Evolutionary conservation across 2,797 vertebrate genomes (phyloP), one percentile per base, ranked within the genome.

Genomic region (Odontamblyopus lacepedii): DNA sequence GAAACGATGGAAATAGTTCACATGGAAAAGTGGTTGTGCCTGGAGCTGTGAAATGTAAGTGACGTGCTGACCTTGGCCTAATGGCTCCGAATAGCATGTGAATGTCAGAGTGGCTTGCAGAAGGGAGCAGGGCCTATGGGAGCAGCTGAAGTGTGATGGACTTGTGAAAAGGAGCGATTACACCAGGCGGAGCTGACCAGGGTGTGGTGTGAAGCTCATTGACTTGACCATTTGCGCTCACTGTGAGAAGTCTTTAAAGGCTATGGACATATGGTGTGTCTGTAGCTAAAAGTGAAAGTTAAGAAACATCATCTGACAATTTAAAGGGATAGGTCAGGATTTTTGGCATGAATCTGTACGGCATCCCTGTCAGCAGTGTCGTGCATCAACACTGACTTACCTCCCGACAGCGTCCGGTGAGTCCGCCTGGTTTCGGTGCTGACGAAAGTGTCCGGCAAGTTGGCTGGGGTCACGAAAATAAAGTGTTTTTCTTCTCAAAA

Each of bases 31-130:
- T 41, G 29, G 57, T 72, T 70, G 72, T 57, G 84, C 87, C 84
- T 26, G 73, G 78, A 88, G 87, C 88, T 84, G 85, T 80, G 79
- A 88, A 91, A 85, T 89, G 80, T 81, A 88, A 82, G 83, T 81
- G 88, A 91, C 88, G 85, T 88, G 83, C 81, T 90, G 91, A 91
- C 89, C 90, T 90, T 83, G 83, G 73, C 81, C 78, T 90, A 91
- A 89, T 92, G 86, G 83, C 86, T 89, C 75, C 84, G 86, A 92
- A 90, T 87, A 82, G 83, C 74, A 12, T 88, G 74, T 88, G 85
- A 89, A 93, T 87, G 86, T 83, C 80, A 81, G 85, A 29, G 74
- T 85, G 83, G 79, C 79, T 85, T 51, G 53, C 72, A 86, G 84
- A 86, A 92, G 85, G 83, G 81, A 78, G 82, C 78, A 76, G 75